These are phyloP conservation scores for Dryadula phaetusa DNA, from an alignment of 2,888 invertebrate genomes.

Conservation along the genomic window DNA sequence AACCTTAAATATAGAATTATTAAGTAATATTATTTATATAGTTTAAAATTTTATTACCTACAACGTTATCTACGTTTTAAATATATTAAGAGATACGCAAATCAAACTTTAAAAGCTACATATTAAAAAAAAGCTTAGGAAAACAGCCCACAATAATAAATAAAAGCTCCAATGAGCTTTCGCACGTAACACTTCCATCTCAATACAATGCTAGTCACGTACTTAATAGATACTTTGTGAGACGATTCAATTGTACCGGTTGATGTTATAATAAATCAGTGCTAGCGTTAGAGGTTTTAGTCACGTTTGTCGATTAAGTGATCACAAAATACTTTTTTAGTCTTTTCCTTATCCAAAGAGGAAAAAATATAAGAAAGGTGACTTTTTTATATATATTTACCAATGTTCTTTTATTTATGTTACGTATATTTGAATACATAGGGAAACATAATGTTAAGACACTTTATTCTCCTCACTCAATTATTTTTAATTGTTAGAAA, in stretches of 20 bases:
- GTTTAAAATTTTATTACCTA: no score
- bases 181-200: constrained; percentile 2
- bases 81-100: not conserved
- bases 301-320: constrained; percentile 30
- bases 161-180: not conserved
- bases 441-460: no score
- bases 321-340: constrained; percentile 22
- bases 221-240: constrained; percentile 56
- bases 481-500: no score
- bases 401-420: not conserved
- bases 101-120: not conserved
- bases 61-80: no score
- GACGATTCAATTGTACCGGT: constrained; percentile 56
- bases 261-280: constrained; percentile 55
- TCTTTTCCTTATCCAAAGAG: not conserved
- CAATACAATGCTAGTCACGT: constrained; percentile 48
- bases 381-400: not conserved
- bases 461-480: no score
- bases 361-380: not conserved
- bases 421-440: no score
- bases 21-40: not conserved
- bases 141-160: not conserved
- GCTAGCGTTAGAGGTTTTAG: constrained; percentile 21
- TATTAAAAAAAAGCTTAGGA: not conserved
- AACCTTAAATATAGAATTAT: no score